phyloP scores from a whole-genome alignment of 2,113 vertebrate genomes.

The Dasyprocta punctata region DNA sequence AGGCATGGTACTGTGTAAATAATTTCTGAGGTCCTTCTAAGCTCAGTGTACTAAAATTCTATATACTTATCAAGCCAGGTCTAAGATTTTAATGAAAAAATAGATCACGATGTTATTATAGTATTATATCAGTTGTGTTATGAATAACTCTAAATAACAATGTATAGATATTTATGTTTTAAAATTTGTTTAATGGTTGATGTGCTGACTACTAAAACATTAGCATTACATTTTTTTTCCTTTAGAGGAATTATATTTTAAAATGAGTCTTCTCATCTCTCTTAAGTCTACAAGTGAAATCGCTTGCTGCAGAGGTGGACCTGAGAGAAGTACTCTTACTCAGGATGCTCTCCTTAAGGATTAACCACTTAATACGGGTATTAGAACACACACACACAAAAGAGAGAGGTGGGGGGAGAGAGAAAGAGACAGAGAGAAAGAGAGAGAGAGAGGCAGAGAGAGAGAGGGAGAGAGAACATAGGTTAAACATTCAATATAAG shows the following conservation, averaged over 20 bases:
- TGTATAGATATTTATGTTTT: background rate
- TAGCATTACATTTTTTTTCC: background rate
- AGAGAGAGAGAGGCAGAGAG: background rate
- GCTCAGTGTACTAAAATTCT: slow-evolving; percentile 10
- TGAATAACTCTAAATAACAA: slow-evolving; percentile 13
- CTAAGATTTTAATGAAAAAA: slow-evolving; percentile 40
- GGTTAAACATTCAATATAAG: slow-evolving; percentile 28
- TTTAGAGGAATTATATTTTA: slow-evolving; percentile 18
- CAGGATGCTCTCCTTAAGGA: background rate
- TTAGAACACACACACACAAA: background rate
- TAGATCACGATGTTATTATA: background rate
- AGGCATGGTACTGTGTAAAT: background rate
- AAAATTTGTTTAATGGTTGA: background rate
- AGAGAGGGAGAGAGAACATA: background rate
- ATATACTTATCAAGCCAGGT: background rate
- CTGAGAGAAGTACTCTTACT: background rate
- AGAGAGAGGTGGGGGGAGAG: too few species aligned
- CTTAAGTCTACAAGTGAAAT: background rate
- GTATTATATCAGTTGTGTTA: background rate
- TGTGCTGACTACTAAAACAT: background rate
- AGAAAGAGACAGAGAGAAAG: too few species aligned
- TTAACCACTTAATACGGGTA: background rate
- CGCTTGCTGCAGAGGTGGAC: background rate
- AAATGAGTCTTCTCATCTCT: background rate
- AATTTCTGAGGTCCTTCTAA: slow-evolving; percentile 18